Evolutionary conservation across 2,113 vertebrate genomes (phyloP).

Genomic region (Micromys minutus): DNA sequence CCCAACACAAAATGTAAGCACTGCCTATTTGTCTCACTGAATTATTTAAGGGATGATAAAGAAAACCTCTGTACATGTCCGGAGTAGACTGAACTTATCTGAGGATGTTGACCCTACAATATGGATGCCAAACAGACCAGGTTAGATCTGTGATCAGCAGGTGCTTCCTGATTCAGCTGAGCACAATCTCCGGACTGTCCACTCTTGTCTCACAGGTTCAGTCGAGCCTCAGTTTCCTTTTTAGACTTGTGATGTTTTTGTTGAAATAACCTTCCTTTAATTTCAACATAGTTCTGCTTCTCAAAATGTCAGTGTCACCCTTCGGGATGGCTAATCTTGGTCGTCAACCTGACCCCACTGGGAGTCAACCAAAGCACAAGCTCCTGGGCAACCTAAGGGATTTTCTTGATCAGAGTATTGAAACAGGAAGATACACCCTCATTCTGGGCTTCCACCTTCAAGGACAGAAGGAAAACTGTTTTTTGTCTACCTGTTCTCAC

Average conservation of each 20-base stretch:
- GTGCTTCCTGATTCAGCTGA: accelerated
- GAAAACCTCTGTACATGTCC: background rate
- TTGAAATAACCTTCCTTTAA: background rate
- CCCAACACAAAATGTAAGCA: background rate
- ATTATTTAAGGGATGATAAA: background rate
- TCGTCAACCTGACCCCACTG: background rate
- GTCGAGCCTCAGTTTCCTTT: background rate
- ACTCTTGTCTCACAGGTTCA: accelerated
- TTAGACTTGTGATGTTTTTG: background rate
- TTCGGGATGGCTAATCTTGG: background rate
- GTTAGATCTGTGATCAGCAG: too few species aligned
- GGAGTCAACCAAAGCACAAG: background rate
- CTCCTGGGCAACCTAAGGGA: background rate
- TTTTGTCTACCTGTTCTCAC: background rate
- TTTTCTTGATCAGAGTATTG: background rate
- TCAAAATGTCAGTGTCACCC: background rate
- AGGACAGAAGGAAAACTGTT: background rate
- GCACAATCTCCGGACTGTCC: background rate
- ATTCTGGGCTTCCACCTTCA: background rate
- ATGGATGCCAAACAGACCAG: background rate
- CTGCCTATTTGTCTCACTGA: background rate
- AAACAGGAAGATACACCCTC: background rate
- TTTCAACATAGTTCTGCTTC: background rate
- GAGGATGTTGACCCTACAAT: background rate
- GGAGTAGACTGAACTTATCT: background rate